Percentiles rank a stretch among this genome's conserved stretches.
Conservation (phyloP, 2,888 invertebrate genomes). For the Nomada ruficornis region DNA sequence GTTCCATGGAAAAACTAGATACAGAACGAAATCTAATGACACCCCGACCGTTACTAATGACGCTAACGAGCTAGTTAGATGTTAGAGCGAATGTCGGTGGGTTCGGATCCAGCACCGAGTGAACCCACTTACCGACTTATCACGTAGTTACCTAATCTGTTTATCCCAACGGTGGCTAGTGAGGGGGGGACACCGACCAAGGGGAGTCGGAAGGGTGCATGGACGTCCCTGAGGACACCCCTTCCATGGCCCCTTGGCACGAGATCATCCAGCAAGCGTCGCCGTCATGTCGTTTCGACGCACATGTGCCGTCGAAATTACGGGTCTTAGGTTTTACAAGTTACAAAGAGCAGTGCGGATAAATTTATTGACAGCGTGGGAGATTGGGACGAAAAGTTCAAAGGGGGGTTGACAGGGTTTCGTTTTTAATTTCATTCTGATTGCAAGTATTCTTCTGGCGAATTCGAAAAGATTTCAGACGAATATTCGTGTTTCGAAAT, state of each 20-base stretch:
- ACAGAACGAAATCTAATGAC: constrained; percentile 83
- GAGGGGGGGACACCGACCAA: constrained; percentile 62
- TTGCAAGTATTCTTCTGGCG: neutral
- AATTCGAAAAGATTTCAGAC: neutral
- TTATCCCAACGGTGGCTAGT: constrained; percentile 81
- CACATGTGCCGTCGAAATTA: constrained; percentile 47
- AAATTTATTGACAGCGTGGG: neutral
- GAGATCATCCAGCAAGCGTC: constrained; percentile 71
- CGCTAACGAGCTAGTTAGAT: constrained; percentile 84
- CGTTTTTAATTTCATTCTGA: neutral
- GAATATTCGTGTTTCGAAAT: neutral
- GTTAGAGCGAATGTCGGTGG: constrained; percentile 81
- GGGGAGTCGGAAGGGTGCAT: constrained; percentile 78
- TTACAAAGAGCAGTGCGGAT: neutral
- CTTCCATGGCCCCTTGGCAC: constrained; percentile 56
- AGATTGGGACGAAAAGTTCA: neutral
- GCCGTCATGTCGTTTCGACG: constrained; percentile 31
- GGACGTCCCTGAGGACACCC: constrained; percentile 78
- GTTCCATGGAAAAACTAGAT: constrained; percentile 77
- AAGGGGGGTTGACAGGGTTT: neutral
- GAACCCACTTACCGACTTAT: constrained; percentile 85
- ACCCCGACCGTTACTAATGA: constrained; percentile 84
- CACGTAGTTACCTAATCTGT: constrained; percentile 85
- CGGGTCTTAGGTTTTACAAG: constrained; percentile 11
- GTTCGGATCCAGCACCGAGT: constrained; percentile 80